These are phyloP conservation scores for Sminthurinus signatus DNA, from an alignment of 1,140 invertebrate species.

Conservation along the genomic window DNA sequence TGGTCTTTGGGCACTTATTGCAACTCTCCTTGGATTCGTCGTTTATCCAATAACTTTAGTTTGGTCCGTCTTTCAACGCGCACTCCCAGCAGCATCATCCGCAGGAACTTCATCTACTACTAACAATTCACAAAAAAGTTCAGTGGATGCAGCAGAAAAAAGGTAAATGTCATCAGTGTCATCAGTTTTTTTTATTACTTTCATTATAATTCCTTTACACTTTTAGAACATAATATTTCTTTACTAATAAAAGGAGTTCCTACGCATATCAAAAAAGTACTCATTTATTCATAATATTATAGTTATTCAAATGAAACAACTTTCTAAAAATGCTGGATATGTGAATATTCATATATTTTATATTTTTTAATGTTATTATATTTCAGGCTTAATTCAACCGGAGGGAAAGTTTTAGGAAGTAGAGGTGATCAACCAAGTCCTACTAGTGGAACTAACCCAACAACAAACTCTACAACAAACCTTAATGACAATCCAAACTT, in stretches of 20 bases:
- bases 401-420: constrained; percentile 15
- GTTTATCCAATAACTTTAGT: constrained; percentile 26
- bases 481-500: not conserved
- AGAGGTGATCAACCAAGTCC: constrained; percentile 5
- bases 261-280: not conserved
- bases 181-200: not conserved
- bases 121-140: not conserved
- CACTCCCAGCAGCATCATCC: constrained; percentile 13
- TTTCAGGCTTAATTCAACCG: not conserved
- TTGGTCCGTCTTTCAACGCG: constrained; percentile 15
- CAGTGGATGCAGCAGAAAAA: not conserved
- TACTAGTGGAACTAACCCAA: not conserved
- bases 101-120: not conserved
- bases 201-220: not conserved
- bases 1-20: constrained; percentile 18
- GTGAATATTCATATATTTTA: not conserved
- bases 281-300: not conserved
- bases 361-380: not conserved
- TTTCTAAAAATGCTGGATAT: not conserved
- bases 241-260: not conserved
- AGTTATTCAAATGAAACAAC: not conserved
- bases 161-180: not conserved
- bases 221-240: not conserved
- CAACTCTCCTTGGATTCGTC: constrained; percentile 19
- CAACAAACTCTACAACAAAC: not conserved